Base-by-base conservation (phyloP, 2,888 invertebrate species). In the Eristalis intricaria region DNA sequence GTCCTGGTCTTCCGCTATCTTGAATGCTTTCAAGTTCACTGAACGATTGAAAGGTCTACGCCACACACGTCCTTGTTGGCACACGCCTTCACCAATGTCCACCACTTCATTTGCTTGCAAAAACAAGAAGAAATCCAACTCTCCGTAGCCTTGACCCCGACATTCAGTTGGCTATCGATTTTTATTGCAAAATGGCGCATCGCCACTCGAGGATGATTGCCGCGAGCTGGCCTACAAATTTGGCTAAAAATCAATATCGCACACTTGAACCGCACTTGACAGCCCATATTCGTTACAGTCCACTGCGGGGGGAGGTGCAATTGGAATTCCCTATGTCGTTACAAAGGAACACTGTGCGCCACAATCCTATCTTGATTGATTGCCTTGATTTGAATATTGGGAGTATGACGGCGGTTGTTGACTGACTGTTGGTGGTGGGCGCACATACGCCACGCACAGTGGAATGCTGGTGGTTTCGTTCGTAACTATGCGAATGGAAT, bases 361-460 rank as follows among this genome's bases (percentile, higher is more conserved):
- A 73, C 60, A 80, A 73, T 80, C 56, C 61, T 80, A 74, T 80
- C 73, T 80, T 74, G 80, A 74, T 80, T 74, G 80, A 74, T 74
- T 74, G 74, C 73, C 68, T 56, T 74, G 69, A 69, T 69, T 74
- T 80, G 73, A 80, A 68, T 75, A 58, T 69, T 32, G 50, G 35
- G 40, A 35, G 19, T 26, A 58, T 50, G 19, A 56, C 29, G 38
- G 26, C 23, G 22, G 38, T 26, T 50, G 50, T 19, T 19, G 50
- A 50, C 50, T 50, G 19, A 19, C 19, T 50, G 43, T 1, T 50
- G 43, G 43, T 50, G n/a, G 50, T 5, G 50, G n/a, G 50, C 43
- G 15, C 43, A 15, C 5, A n/a, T 15, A 43, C 29, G 32, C 8
- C 13, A 38, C 50, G 50, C 50, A 50, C 2, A 19, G 19, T 10